These are phyloP conservation scores for Orthonevra nobilis DNA, from an alignment of 2,888 invertebrate species.

Conservation along the genomic window DNA sequence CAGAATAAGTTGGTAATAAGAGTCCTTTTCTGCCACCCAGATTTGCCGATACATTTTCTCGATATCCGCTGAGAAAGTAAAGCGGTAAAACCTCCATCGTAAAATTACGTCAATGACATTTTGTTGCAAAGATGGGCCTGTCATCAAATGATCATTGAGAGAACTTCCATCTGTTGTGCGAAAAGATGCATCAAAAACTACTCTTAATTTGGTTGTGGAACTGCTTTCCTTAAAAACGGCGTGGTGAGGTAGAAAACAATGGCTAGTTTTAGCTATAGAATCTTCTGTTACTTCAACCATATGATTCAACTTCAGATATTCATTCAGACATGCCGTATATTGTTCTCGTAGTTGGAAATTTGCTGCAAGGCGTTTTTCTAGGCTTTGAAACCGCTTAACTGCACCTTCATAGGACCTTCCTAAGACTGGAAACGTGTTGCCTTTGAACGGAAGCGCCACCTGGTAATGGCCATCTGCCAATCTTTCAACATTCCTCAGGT, in stretches of 20 bases:
- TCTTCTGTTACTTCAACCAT: background rate
- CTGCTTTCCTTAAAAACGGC: constrained; percentile 28
- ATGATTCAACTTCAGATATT: no score
- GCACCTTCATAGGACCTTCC: constrained; percentile 25
- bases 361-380: constrained; percentile 3
- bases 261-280: background rate
- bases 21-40: no score
- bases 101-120: constrained; percentile 6
- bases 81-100: background rate
- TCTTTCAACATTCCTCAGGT: background rate
- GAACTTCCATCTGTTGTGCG: background rate
- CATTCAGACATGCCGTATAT: no score
- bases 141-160: constrained; percentile 4
- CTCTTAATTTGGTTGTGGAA: constrained; percentile 29
- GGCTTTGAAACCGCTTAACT: background rate
- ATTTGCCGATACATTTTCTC: constrained; percentile 20
- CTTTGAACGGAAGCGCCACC: constrained; percentile 36
- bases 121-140: constrained; percentile 5
- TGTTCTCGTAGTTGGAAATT: no score
- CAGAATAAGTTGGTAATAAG: no score
- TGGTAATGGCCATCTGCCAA: constrained; percentile 5
- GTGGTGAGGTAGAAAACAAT: constrained; percentile 16
- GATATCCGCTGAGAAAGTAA: background rate
- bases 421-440: background rate
- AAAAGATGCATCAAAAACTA: constrained; percentile 50